Percentiles rank a stretch among this genome's conserved stretches.
These are phyloP conservation scores for Smutsia gigantea DNA, from an alignment of 2,797 vertebrate species.

Conservation along the genomic window DNA sequence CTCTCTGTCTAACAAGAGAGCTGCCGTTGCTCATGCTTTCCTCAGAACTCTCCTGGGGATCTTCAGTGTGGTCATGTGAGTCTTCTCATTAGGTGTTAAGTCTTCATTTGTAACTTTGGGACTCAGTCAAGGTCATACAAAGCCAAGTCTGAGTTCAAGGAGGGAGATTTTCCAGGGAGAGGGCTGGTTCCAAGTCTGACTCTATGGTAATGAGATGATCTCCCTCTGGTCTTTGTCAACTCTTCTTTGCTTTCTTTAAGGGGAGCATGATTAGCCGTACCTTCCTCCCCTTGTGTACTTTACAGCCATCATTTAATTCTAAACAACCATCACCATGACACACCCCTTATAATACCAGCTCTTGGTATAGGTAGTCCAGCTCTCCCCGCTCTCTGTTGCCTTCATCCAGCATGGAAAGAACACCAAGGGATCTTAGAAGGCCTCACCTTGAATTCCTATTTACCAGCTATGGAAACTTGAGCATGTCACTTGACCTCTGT, in stretches of 20 bases:
- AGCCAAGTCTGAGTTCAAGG: not conserved
- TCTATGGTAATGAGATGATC: not conserved
- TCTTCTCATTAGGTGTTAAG: not conserved
- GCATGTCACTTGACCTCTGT: not conserved
- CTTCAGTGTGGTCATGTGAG: not conserved
- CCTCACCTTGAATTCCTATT: not conserved
- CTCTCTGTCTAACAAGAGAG: not conserved
- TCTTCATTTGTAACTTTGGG: not conserved
- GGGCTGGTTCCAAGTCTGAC: not conserved
- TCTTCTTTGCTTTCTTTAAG: not conserved
- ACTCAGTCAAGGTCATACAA: not conserved
- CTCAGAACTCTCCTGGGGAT: not conserved
- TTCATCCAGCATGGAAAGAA: not conserved
- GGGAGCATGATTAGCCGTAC: not conserved
- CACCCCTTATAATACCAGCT: not conserved
- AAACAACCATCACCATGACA: not conserved
- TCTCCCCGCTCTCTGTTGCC: not conserved
- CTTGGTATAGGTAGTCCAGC: not conserved
- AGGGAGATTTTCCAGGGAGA: not conserved
- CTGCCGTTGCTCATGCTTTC: not conserved
- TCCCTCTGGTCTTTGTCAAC: not conserved
- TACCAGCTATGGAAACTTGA: not conserved
- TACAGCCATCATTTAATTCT: not conserved
- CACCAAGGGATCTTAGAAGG: not conserved
- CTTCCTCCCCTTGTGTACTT: not conserved